Conservation (phyloP, 2,113 vertebrate genomes). For the Erpornis zantholeuca region DNA sequence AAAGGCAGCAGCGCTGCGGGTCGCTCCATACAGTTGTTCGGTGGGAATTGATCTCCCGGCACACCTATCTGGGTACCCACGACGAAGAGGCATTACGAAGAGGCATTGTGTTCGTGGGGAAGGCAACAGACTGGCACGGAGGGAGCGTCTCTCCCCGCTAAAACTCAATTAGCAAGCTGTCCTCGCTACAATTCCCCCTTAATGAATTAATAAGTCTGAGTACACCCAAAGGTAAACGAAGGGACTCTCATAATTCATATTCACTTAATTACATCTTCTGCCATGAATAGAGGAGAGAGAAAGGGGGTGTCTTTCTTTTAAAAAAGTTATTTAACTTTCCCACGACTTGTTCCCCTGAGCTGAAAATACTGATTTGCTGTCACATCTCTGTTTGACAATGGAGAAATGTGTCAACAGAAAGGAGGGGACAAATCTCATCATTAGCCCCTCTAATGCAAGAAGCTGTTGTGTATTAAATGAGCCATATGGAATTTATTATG, state of each 20-base stretch:
- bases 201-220: constrained; percentile 78
- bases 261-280: constrained; percentile 80
- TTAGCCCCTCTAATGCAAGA: constrained; percentile 85
- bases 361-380: constrained; percentile 83
- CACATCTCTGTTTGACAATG: constrained; percentile 90
- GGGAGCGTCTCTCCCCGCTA: constrained; percentile 32
- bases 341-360: constrained; percentile 86
- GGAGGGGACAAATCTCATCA: constrained; percentile 80
- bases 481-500: constrained; percentile 99
- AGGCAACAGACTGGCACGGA: constrained; percentile 10
- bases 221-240: constrained; percentile 76
- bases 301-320: constrained; percentile 70
- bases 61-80: background rate
- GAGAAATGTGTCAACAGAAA: constrained; percentile 98
- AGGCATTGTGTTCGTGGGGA: constrained; percentile 6
- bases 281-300: constrained; percentile 66
- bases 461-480: constrained; percentile 98
- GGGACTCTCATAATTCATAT: constrained; percentile 81
- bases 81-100: background rate
- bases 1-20: background rate
- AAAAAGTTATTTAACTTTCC: constrained; percentile 99
- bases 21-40: accelerated
- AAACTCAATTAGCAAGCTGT: constrained; percentile 75
- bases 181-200: constrained; percentile 64
- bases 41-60: background rate